Evolutionary conservation across 2,113 vertebrate species (phyloP).

Genomic region (Lethenteron camtschaticum): DNA sequence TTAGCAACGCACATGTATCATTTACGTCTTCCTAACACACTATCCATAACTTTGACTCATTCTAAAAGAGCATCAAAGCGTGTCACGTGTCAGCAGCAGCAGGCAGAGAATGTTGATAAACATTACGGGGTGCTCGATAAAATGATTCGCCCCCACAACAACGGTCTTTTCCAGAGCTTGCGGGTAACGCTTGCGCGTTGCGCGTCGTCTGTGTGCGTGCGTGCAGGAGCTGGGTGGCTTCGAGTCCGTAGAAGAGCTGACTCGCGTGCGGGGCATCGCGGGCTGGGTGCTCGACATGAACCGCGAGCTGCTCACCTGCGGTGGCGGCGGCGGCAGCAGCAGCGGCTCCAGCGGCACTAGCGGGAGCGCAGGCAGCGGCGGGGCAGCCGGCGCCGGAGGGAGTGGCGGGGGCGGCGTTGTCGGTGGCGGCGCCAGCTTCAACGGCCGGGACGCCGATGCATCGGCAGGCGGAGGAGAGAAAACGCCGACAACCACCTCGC

Average conservation of each 20-base stretch:
- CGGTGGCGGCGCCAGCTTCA: slow-evolving; percentile 4
- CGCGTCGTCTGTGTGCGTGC: background rate
- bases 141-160: too few species aligned
- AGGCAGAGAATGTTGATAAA: too few species aligned
- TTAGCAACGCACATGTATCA: too few species aligned
- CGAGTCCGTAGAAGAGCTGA: slow-evolving; percentile 1
- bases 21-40: too few species aligned
- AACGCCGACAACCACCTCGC: background rate
- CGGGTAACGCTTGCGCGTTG: too few species aligned
- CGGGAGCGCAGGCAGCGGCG: background rate
- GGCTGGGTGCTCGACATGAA: slow-evolving; percentile 2
- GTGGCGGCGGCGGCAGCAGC: background rate
- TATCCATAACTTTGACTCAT: too few species aligned
- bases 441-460: background rate
- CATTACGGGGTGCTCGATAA: too few species aligned
- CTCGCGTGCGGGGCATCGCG: slow-evolving; percentile 1
- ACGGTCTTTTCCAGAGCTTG: too few species aligned
- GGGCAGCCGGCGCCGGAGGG: too few species aligned
- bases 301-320: slow-evolving; percentile 1
- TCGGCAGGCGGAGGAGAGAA: slow-evolving; percentile 1
- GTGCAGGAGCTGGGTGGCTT: slow-evolving; percentile 3
- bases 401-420: background rate
- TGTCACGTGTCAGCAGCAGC: too few species aligned
- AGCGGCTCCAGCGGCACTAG: slow-evolving; percentile 3
- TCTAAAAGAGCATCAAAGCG: too few species aligned